Base-by-base conservation (phyloP, 2,888 invertebrate genomes). In the Dasysyrphus tricinctus region DNA sequence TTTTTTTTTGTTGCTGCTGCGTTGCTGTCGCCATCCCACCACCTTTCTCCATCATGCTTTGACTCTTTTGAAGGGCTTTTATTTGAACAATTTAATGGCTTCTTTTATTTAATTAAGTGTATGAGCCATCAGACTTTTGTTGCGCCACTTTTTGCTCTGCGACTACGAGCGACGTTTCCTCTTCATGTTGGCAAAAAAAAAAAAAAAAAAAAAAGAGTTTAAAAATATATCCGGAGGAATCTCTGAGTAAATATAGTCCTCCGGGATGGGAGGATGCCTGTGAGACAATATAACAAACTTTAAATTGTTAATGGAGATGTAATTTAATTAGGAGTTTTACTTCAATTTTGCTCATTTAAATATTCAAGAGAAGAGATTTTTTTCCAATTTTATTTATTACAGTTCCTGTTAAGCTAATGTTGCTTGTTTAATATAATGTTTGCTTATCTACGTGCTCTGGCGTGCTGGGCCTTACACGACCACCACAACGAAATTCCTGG, bases 31-130 rank as follows among this genome's bases (percentile, higher is more conserved):
- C 42, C 59, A 24, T 24, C 24, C 19, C 39, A 42, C 39, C 47
- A 42, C 16, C 3, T n/a, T 2, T 61, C 24, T 8, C 37, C 29
- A 16, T 49, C 61, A 42, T 57, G 72, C 49, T 44, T 51, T 32
- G 76, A 70, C 24, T 81, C 56, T 81, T 73, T 74, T 81, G 63
- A 81, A 81, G 85, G 69, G 70, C 77, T 77, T 77, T 85, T 77
- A 81, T 85, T 85, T 81, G 73, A 85, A 80, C 81, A 74, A 81
- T 85, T 85, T 81, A 81, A 81, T 85, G 81, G 77, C 77, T 85
- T 85, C 74, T 77, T 69, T 85, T 85, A 85, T 85, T 85, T 85
- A 81, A 85, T 85, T 85, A 85, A 85, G 85, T 85, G 85, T 81
- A 81, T 81, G 81, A 77, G 73, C 72, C 84, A 76, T 80, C 72